phyloP scores from a whole-genome alignment of 2,113 vertebrate genomes.

The Agapornis roseicollis region DNA sequence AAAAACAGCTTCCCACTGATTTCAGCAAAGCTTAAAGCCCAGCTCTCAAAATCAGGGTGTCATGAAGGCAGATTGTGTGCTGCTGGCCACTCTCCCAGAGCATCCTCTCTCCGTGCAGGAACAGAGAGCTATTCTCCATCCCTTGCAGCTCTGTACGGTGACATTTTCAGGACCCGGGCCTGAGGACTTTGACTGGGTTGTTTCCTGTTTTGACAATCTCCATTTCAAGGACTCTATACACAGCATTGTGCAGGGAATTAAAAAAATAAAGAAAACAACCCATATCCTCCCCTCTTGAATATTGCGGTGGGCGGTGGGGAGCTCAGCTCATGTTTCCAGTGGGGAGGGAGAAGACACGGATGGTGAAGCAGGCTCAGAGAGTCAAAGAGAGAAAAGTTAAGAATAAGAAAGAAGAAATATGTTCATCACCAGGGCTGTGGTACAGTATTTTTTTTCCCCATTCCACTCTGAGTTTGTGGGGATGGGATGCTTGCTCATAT shows the following conservation, averaged over 20 bases:
- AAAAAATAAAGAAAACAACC: background rate
- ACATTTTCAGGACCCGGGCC: background rate
- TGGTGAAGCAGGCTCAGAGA: background rate
- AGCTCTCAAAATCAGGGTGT: background rate
- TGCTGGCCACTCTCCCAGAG: background rate
- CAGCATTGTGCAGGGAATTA: background rate
- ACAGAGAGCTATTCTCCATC: background rate
- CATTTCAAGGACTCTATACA: background rate
- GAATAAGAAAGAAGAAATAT: background rate
- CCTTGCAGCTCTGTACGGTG: background rate
- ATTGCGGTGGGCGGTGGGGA: background rate
- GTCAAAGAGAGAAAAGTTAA: background rate
- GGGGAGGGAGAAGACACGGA: background rate
- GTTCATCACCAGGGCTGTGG: background rate
- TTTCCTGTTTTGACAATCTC: conserved; percentile 34
- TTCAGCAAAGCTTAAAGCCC: background rate
- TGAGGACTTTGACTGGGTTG: background rate
- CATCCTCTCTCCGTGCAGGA: background rate
- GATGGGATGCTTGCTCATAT: background rate
- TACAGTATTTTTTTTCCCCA: accelerated
- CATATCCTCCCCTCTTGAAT: background rate
- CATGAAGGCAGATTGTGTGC: background rate
- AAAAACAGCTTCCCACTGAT: background rate
- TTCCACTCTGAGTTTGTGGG: background rate
- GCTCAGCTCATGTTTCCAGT: background rate